These are phyloP conservation scores for Sialis fuliginosa DNA, from an alignment of 2,888 invertebrate species.

Conservation along the genomic window DNA sequence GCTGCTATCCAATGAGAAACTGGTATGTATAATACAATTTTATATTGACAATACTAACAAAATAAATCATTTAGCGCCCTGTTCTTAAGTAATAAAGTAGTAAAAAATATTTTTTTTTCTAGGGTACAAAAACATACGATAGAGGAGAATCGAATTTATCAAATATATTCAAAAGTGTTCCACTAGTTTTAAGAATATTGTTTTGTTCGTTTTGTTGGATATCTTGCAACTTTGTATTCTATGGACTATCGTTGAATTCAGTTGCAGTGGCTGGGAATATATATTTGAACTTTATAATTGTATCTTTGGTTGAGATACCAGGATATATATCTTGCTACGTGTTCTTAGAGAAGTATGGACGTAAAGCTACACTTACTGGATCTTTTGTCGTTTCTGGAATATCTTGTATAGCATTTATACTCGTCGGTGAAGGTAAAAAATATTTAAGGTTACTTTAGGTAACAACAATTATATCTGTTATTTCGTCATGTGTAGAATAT, in stretches of 20 bases:
- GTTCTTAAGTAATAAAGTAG: too few species aligned
- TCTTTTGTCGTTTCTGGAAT: conserved; percentile 43
- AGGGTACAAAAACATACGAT: too few species aligned
- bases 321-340: conserved; percentile 45
- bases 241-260: conserved; percentile 62
- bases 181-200: conserved; percentile 32
- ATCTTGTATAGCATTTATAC: conserved; percentile 38
- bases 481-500: too few species aligned
- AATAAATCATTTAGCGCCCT: too few species aligned
- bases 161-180: conserved; percentile 9
- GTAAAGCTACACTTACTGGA: conserved; percentile 40
- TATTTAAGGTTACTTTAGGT: neutral
- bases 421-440: conserved; percentile 33
- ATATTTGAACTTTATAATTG: conserved; percentile 58
- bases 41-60: too few species aligned
- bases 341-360: conserved; percentile 42
- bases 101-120: too few species aligned
- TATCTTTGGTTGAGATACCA: conserved; percentile 51
- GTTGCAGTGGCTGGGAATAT: conserved; percentile 56
- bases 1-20: conserved; percentile 17
- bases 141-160: neutral
- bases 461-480: too few species aligned
- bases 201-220: conserved; percentile 66
- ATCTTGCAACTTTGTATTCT: conserved; percentile 60
- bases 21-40: too few species aligned